These are phyloP conservation scores for Lingula anatina DNA, from an alignment of 2,888 invertebrate genomes.

Conservation along the genomic window DNA sequence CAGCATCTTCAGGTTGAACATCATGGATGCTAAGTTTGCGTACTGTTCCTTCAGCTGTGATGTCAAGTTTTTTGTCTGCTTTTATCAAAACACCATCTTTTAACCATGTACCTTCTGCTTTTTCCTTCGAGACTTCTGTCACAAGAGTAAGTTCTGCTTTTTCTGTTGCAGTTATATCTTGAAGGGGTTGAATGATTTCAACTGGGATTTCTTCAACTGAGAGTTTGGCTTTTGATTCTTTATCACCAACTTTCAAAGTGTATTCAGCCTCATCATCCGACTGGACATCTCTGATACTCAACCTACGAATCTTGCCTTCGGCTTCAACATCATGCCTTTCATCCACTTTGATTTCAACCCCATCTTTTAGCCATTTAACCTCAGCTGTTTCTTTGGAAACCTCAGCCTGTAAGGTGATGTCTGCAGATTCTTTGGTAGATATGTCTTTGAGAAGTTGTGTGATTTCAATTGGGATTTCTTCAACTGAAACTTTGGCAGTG, in stretches of 20 bases:
- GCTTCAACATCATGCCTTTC: constrained; percentile 59
- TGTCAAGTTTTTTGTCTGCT: background rate
- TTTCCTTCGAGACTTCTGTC: background rate
- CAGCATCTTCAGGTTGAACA: constrained; percentile 69
- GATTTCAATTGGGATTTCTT: constrained; percentile 29
- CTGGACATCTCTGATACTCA: constrained; percentile 64
- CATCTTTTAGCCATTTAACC: constrained; percentile 85
- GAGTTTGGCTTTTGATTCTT: constrained; percentile 15
- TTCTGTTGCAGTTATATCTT: background rate
- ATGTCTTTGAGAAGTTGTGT: constrained; percentile 30
- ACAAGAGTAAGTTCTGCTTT: background rate
- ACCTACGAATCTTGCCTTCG: constrained; percentile 48
- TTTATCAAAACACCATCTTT: background rate
- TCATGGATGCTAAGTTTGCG: constrained; percentile 70
- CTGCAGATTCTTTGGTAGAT: constrained; percentile 30
- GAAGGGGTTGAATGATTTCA: background rate
- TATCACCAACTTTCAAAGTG: constrained; percentile 19
- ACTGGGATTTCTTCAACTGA: constrained; percentile 8
- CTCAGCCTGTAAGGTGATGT: constrained; percentile 81
- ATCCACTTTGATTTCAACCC: constrained; percentile 72
- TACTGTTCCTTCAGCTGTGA: constrained; percentile 9
- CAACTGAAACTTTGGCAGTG: constrained; percentile 21
- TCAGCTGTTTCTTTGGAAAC: constrained; percentile 89
- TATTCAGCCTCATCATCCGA: constrained; percentile 31
- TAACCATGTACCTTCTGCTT: background rate